Conservation (phyloP, 1,140 invertebrate genomes). For the Macrotrachela quadricornifera region DNA sequence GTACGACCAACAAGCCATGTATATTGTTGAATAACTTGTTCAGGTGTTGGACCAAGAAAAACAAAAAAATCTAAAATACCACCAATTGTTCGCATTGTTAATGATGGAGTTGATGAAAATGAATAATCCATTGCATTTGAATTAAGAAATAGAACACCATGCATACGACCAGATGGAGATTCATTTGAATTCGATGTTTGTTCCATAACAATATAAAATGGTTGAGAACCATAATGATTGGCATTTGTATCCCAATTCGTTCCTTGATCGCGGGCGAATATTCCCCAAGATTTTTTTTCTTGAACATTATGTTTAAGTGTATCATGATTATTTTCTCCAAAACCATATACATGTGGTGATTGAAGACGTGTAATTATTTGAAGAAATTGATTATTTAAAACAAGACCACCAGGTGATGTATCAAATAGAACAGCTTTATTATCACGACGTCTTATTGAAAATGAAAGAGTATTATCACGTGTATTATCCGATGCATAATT, state of each 20-base stretch:
- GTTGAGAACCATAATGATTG: slow-evolving; percentile 7
- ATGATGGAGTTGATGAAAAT: slow-evolving; percentile 12
- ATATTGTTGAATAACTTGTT: slow-evolving; percentile 53
- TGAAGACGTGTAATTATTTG: slow-evolving; percentile 10
- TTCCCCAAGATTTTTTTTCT: slow-evolving; percentile 18
- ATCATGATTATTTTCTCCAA: slow-evolving; percentile 17
- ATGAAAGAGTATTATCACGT: not conserved
- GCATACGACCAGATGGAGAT: not conserved
- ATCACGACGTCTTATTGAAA: not conserved
- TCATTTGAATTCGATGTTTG: slow-evolving; percentile 25
- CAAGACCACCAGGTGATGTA: slow-evolving; percentile 6
- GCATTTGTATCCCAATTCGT: not conserved
- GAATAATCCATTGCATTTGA: slow-evolving; percentile 20
- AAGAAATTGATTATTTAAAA: slow-evolving; percentile 12
- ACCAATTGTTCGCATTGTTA: slow-evolving; percentile 22
- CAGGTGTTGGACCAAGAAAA: slow-evolving; percentile 33
- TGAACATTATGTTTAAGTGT: slow-evolving; percentile 19
- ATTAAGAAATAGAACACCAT: slow-evolving; percentile 22
- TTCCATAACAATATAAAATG: slow-evolving; percentile 9
- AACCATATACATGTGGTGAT: slow-evolving; percentile 11
- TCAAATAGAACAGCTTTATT: slow-evolving; percentile 4
- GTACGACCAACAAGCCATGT: slow-evolving; percentile 40
- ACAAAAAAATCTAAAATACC: slow-evolving; percentile 27
- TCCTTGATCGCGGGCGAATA: slow-evolving; percentile 17
- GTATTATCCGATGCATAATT: no score